Percentiles rank a stretch among this genome's conserved stretches.
Conservation (phyloP, 2,113 vertebrate species). For the Corythaixoides concolor region DNA sequence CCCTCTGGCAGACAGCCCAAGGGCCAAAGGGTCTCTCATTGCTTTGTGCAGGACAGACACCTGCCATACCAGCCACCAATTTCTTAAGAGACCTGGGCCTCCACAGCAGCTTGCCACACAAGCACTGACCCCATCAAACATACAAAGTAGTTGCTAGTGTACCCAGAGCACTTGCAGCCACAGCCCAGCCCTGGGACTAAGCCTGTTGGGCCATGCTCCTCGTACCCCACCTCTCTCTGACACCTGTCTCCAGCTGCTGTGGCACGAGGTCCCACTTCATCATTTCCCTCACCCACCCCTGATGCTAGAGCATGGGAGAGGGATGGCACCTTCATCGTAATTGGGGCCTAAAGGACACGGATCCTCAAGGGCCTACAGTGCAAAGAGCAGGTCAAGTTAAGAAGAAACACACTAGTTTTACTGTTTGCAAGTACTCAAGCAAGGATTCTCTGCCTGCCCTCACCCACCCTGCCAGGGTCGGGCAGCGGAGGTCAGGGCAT, state of each 20-base stretch:
- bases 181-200: not conserved
- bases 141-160: not conserved
- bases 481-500: rapidly evolving
- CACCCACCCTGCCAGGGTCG: not conserved
- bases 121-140: not conserved
- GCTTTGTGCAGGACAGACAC: not conserved
- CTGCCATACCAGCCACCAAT: not conserved
- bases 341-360: not conserved
- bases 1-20: not conserved
- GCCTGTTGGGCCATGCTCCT: not conserved
- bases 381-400: not conserved
- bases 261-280: not conserved
- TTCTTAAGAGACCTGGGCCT: not conserved
- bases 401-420: not conserved
- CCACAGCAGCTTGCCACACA: not conserved
- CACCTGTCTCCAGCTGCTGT: not conserved
- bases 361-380: not conserved
- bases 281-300: not conserved
- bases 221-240: not conserved
- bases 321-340: not conserved
- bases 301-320: not conserved
- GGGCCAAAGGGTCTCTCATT: not conserved
- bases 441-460: not conserved
- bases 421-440: not conserved
- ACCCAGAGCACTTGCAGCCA: not conserved